Conservation (phyloP, 1,140 invertebrate genomes). For the Telenomus remus region DNA sequence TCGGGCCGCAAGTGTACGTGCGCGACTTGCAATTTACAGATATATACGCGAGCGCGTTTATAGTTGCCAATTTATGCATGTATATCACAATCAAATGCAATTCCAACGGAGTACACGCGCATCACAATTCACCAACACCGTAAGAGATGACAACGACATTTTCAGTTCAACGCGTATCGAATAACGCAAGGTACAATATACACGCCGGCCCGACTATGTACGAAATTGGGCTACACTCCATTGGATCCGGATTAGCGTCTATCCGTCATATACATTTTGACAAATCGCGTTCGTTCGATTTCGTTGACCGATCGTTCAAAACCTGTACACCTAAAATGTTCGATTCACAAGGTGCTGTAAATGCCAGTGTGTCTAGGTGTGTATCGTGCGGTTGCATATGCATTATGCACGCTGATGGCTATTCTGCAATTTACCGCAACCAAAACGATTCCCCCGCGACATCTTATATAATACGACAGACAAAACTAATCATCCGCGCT, state of each 20-base stretch:
- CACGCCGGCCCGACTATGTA: constrained; percentile 32
- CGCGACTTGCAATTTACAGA: constrained; percentile 30
- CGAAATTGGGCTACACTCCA: constrained; percentile 54
- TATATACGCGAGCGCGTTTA: constrained; percentile 22
- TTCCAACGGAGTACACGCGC: background rate
- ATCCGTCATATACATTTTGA: constrained; percentile 53
- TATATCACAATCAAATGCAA: background rate
- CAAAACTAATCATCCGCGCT: constrained; percentile 8
- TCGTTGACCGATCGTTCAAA: constrained; percentile 35
- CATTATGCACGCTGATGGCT: constrained; percentile 12
- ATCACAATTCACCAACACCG: constrained; percentile 39
- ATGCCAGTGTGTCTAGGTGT: too few relatives aligned
- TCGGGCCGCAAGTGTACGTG: constrained; percentile 30
- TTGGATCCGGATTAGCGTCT: constrained; percentile 58
- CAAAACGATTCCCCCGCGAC: too few relatives aligned
- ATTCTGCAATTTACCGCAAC: too few relatives aligned
- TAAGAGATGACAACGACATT: constrained; percentile 56
- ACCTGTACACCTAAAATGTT: constrained; percentile 12
- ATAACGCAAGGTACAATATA: constrained; percentile 46
- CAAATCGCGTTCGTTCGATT: constrained; percentile 48
- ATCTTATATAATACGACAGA: constrained; percentile 1
- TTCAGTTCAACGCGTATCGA: constrained; percentile 47
- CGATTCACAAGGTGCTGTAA: background rate
- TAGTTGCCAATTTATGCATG: constrained; percentile 33
- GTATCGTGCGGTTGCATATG: constrained; percentile 6